Conservation (phyloP, 2,888 invertebrate species). For the Dione juno region DNA sequence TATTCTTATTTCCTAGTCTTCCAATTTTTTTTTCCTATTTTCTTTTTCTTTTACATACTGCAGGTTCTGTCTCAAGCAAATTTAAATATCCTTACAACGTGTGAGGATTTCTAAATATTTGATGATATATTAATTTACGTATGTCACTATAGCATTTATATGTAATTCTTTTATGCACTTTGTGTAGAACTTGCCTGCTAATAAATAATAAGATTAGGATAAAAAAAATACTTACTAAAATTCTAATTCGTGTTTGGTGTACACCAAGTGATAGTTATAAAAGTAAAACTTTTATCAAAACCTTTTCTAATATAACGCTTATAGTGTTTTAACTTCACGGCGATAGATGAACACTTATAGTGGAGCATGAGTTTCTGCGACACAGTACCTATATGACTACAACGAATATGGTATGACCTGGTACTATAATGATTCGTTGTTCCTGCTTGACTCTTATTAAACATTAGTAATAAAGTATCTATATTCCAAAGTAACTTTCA, state of each 20-base stretch:
- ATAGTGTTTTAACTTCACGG: constrained; percentile 69
- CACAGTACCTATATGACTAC: constrained; percentile 40
- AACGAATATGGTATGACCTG: constrained; percentile 47
- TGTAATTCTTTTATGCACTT: constrained; percentile 70
- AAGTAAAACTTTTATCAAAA: constrained; percentile 59
- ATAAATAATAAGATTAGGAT: constrained; percentile 67
- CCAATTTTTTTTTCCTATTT: constrained; percentile 50
- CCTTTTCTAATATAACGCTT: constrained; percentile 62
- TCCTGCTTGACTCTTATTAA: constrained; percentile 73
- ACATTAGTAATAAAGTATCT: constrained; percentile 82
- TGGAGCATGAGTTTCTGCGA: constrained; percentile 67
- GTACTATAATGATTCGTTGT: constrained; percentile 54
- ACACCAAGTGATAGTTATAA: constrained; percentile 65
- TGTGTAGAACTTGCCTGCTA: constrained; percentile 77
- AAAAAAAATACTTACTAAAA: constrained; percentile 51
- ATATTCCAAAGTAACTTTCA: constrained; percentile 82
- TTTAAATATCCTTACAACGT: constrained; percentile 75
- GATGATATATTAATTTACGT: constrained; percentile 57
- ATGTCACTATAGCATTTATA: constrained; percentile 53
- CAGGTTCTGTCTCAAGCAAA: constrained; percentile 73
- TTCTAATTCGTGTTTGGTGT: constrained; percentile 68
- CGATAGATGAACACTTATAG: constrained; percentile 61
- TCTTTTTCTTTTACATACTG: constrained; percentile 49
- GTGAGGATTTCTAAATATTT: constrained; percentile 56
- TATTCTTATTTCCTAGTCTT: constrained; percentile 43